These are phyloP conservation scores for Orientallactaga bullata DNA, from an alignment of 2,113 vertebrate genomes.

Conservation along the genomic window DNA sequence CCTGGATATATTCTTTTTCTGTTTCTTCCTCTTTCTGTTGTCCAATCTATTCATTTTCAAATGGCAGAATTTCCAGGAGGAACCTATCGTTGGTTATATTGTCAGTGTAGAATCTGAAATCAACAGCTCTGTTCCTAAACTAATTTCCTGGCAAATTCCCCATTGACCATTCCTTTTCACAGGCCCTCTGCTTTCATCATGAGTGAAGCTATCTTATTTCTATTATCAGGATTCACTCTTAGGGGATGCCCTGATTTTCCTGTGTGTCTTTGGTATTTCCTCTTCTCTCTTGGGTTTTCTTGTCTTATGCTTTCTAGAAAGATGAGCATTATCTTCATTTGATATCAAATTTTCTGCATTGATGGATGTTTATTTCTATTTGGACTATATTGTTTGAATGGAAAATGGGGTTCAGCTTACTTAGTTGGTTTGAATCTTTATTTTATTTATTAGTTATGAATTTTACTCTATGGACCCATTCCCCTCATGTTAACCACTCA, in stretches of 20 bases:
- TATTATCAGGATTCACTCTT: background rate
- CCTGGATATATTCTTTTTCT: background rate
- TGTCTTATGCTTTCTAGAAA: background rate
- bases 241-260: background rate
- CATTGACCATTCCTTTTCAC: background rate
- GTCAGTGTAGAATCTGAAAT: background rate
- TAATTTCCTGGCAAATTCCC: background rate
- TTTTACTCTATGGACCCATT: too few relatives aligned
- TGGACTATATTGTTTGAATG: background rate
- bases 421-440: background rate
- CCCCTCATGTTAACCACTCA: too few relatives aligned
- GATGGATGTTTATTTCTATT: conserved; percentile 8
- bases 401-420: background rate
- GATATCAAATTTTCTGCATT: background rate
- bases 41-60: background rate
- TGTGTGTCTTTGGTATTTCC: background rate
- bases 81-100: background rate
- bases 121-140: background rate
- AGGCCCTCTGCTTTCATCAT: background rate
- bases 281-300: background rate
- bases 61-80: background rate
- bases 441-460: too few relatives aligned
- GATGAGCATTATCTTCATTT: background rate
- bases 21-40: background rate
- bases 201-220: background rate